phyloP scores from a whole-genome alignment of 1,140 invertebrate genomes.

The Sitophilus oryzae region DNA sequence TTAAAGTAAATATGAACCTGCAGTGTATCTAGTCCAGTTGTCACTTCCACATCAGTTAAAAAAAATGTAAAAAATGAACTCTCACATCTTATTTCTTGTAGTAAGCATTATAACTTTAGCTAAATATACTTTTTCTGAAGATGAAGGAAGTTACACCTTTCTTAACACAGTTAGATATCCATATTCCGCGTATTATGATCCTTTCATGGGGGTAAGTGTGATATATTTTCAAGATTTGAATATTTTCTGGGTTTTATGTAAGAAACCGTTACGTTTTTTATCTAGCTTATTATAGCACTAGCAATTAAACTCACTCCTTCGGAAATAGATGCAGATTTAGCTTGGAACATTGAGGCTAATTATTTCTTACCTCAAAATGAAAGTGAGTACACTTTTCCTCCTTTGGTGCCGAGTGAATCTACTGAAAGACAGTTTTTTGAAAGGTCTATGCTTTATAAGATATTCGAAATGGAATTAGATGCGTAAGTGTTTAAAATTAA shows the following conservation, averaged over 20 bases:
- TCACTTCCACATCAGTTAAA: too few species aligned
- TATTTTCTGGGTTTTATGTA: background rate
- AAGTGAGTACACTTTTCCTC: constrained; percentile 35
- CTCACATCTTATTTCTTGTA: background rate
- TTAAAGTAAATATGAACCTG: too few species aligned
- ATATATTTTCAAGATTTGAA: background rate
- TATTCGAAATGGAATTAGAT: constrained; percentile 36
- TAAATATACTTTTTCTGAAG: background rate
- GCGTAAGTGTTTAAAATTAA: constrained; percentile 31
- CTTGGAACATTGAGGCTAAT: constrained; percentile 71
- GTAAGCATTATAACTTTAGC: background rate
- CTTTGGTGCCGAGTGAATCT: constrained; percentile 23
- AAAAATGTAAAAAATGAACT: background rate
- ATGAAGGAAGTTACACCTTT: constrained; percentile 16
- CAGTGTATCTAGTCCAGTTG: too few species aligned
- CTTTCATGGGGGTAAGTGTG: constrained; percentile 29
- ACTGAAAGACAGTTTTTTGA: constrained; percentile 24
- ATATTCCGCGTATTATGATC: constrained; percentile 20
- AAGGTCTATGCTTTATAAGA: constrained; percentile 31
- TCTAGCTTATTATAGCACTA: constrained; percentile 59
- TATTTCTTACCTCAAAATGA: constrained; percentile 48
- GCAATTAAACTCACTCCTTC: constrained; percentile 66
- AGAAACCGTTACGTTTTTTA: background rate
- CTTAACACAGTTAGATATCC: constrained; percentile 25
- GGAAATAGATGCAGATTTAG: constrained; percentile 63